A percentile compares a stretch with the other conserved stretches of the same genome.
These are phyloP conservation scores for Diadumene lineata DNA, from an alignment of 92 coral and sea anemone species.

Conservation along the genomic window DNA sequence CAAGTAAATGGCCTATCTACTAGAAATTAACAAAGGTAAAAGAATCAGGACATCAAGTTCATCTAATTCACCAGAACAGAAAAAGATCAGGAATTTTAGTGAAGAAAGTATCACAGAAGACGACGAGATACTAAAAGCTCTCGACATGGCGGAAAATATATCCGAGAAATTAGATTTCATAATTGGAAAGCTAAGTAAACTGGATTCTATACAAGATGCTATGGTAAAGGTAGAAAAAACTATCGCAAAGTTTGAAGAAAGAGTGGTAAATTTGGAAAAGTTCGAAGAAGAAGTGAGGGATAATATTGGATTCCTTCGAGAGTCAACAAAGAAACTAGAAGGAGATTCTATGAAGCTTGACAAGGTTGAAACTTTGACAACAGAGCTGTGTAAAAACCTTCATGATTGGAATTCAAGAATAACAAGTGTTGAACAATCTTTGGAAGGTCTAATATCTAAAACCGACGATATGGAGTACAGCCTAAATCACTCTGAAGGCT, in stretches of 20 bases:
- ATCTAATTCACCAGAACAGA: constrained; percentile 2
- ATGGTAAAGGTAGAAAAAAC: background rate
- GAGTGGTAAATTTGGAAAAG: background rate
- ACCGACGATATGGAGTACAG: too few relatives aligned
- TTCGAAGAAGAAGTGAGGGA: background rate
- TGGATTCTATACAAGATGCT: background rate
- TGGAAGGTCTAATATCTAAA: too few relatives aligned
- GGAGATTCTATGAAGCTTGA: too few relatives aligned
- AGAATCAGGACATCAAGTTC: too few relatives aligned
- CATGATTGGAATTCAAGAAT: too few relatives aligned
- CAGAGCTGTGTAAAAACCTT: too few relatives aligned
- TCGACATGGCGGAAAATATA: background rate
- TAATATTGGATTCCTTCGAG: background rate
- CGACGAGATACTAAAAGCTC: background rate
- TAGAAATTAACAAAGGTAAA: too few relatives aligned
- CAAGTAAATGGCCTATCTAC: too few relatives aligned
- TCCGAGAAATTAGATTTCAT: background rate
- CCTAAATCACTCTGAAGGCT: too few relatives aligned
- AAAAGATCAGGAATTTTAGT: background rate
- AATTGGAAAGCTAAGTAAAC: background rate
- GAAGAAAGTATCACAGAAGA: constrained; percentile 3
- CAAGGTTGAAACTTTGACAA: too few relatives aligned
- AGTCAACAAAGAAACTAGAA: background rate
- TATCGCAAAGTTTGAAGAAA: background rate
- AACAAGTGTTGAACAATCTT: too few relatives aligned